These are phyloP conservation scores for Apis mellifera DNA, from an alignment of 1,140 invertebrate genomes.

Conservation along the genomic window DNA sequence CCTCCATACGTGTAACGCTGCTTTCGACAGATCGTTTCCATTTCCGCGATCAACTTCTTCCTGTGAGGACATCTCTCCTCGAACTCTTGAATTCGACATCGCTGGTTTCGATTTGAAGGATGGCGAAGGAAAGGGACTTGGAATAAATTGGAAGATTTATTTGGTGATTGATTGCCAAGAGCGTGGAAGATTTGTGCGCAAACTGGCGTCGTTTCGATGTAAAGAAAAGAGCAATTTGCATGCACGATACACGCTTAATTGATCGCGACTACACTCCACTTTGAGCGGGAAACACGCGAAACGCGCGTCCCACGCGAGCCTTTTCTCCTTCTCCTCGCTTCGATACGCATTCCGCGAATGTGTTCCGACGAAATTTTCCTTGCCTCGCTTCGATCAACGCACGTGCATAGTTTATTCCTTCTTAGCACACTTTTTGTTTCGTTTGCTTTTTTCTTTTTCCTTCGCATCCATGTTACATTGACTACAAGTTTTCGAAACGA, in stretches of 20 bases:
- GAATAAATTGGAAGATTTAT: neutral
- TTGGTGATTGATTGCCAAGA: neutral
- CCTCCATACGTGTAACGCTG: slow-evolving; percentile 26
- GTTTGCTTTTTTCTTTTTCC: neutral
- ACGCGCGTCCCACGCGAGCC: no score
- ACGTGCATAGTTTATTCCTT: neutral
- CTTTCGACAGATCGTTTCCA: slow-evolving; percentile 34
- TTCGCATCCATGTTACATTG: neutral
- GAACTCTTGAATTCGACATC: neutral
- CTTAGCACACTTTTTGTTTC: neutral
- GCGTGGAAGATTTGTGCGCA: neutral
- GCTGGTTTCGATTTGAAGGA: neutral
- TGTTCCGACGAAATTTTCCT: slow-evolving; percentile 9
- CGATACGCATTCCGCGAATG: no score
- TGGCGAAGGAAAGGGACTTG: neutral
- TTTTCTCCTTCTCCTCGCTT: neutral
- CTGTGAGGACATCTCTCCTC: neutral
- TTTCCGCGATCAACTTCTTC: slow-evolving; percentile 9
- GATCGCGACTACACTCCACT: neutral
- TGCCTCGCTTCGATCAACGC: neutral
- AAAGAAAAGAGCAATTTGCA: neutral
- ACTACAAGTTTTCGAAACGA: neutral
- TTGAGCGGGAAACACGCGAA: neutral
- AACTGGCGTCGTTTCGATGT: neutral
- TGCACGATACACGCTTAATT: neutral